Conservation (phyloP, 2,888 invertebrate species). For the Podabrus alpinus region DNA sequence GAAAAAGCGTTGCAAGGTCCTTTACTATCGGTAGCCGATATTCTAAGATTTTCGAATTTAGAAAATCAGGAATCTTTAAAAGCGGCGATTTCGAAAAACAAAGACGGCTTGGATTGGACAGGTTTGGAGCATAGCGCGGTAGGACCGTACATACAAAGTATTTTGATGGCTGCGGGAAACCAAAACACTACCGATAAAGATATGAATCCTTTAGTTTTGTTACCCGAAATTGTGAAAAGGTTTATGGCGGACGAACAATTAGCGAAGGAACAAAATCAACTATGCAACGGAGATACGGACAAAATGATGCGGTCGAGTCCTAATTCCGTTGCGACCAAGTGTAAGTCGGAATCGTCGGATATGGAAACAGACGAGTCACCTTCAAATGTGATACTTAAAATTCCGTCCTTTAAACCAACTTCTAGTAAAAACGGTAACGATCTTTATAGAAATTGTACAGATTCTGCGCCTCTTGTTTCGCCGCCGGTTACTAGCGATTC, state of each 20-base stretch:
- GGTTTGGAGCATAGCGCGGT: conserved; percentile 58
- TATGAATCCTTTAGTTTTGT: conserved; percentile 50
- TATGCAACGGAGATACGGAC: conserved; percentile 50
- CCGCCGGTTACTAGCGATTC: conserved; percentile 59
- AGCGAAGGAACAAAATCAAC: conserved; percentile 37
- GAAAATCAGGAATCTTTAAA: conserved; percentile 60
- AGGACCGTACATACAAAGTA: conserved; percentile 61
- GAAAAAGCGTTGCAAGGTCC: conserved; percentile 63
- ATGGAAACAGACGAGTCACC: conserved; percentile 62
- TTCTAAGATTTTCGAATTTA: conserved; percentile 61
- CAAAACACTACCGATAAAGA: conserved; percentile 48
- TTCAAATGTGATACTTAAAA: conserved; percentile 81
- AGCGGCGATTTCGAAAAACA: conserved; percentile 58
- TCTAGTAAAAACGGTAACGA: conserved; percentile 58
- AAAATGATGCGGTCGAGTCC: conserved; percentile 51
- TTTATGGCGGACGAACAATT: conserved; percentile 62
- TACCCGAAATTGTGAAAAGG: conserved; percentile 62
- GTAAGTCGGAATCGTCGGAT: conserved; percentile 51
- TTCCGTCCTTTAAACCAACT: conserved; percentile 86
- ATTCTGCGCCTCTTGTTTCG: conserved; percentile 52
- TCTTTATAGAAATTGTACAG: conserved; percentile 48
- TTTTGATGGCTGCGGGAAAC: conserved; percentile 54
- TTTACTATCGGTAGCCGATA: conserved; percentile 63
- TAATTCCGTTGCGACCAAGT: conserved; percentile 53
- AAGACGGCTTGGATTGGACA: conserved; percentile 54